Conservation (phyloP, 2,888 invertebrate genomes). For the Drosophila mulleri region DNA sequence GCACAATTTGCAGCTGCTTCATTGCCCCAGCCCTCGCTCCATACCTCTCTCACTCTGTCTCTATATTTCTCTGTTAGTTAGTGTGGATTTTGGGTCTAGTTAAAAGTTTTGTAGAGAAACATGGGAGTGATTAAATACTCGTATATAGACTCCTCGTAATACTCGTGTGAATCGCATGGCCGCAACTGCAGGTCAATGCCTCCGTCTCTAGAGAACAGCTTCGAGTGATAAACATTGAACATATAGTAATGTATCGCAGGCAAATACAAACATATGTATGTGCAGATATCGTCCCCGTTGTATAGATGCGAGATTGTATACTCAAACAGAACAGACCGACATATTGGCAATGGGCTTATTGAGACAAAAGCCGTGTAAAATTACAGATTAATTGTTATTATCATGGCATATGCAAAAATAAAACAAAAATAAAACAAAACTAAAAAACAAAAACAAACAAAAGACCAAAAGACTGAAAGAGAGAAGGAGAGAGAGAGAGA, state of each 20-base stretch:
- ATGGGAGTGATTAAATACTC: constrained; percentile 49
- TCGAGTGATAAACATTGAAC: constrained; percentile 57
- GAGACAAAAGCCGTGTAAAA: constrained; percentile 49
- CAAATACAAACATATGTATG: not conserved
- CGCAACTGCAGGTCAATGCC: constrained; percentile 49
- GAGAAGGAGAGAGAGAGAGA: not conserved
- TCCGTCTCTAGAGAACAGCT: constrained; percentile 19
- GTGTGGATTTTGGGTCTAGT: constrained; percentile 21
- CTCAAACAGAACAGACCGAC: constrained; percentile 28
- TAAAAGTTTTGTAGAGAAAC: constrained; percentile 29
- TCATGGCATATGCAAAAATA: constrained; percentile 33
- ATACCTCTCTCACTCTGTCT: not conserved
- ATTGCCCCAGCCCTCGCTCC: not conserved
- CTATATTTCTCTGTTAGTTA: not conserved
- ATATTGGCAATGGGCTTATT: constrained; percentile 54
- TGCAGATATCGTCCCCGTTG: not conserved
- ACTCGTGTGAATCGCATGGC: constrained; percentile 35
- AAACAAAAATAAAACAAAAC: no score
- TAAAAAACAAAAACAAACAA: constrained; percentile 18
- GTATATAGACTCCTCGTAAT: constrained; percentile 26
- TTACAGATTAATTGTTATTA: constrained; percentile 62
- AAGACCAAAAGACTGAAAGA: not conserved
- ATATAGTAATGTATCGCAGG: constrained; percentile 27
- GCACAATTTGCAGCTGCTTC: constrained; percentile 38
- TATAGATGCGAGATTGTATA: constrained; percentile 8